Percentiles rank a stretch among this genome's conserved stretches.
phyloP scores from a whole-genome alignment of 2,113 vertebrate genomes.

The Nerophis lumbriciformis region DNA sequence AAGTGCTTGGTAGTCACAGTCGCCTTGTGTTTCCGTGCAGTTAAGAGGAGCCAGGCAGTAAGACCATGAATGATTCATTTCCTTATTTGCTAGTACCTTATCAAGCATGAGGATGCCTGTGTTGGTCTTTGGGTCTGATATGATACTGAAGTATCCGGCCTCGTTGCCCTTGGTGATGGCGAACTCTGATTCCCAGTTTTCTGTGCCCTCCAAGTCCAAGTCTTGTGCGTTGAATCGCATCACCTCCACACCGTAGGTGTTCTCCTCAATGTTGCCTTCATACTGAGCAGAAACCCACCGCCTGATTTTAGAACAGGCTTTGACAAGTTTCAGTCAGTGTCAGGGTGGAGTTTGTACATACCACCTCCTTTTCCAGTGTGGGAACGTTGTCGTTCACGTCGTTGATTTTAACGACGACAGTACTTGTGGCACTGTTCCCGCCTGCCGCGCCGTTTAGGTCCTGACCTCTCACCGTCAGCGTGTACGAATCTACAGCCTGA shows the following conservation, averaged over 20 bases:
- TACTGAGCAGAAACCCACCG: constrained; percentile 66
- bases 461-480: constrained; percentile 74
- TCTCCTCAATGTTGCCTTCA: constrained; percentile 79
- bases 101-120: constrained; percentile 82
- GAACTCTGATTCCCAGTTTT: constrained; percentile 81
- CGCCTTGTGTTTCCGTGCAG: too few species aligned
- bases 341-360: constrained; percentile 49
- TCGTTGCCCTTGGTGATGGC: constrained; percentile 86
- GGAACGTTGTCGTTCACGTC: constrained; percentile 94
- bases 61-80: too few species aligned
- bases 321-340: not conserved
- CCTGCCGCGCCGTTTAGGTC: constrained; percentile 76
- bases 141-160: constrained; percentile 81
- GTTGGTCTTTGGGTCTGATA: constrained; percentile 80
- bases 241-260: constrained; percentile 75
- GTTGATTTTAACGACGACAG: constrained; percentile 71
- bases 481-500: constrained; percentile 73
- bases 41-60: too few species aligned
- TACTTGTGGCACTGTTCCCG: constrained; percentile 69
- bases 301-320: not conserved
- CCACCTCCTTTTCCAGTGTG: constrained; percentile 72
- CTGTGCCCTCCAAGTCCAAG: constrained; percentile 72
- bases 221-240: constrained; percentile 81
- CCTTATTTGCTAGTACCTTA: constrained; percentile 61
- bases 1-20: too few species aligned